These are phyloP conservation scores for Rhabdomys pumilio DNA, from an alignment of 2,797 vertebrate genomes.

Conservation along the genomic window DNA sequence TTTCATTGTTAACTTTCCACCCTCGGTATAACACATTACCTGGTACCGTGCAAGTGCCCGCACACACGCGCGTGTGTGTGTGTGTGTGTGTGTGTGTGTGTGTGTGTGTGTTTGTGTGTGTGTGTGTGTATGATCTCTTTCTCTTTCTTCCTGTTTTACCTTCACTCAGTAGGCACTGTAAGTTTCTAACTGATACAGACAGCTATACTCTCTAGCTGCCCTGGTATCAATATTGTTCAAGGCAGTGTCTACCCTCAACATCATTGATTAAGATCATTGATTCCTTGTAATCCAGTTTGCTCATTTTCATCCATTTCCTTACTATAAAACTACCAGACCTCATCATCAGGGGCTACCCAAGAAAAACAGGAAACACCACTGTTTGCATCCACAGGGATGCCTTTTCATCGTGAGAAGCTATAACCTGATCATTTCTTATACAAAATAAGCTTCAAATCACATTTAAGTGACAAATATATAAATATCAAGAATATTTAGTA, in stretches of 20 bases:
- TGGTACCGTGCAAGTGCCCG: too few species aligned
- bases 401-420: conserved; percentile 42
- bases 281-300: neutral
- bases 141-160: neutral
- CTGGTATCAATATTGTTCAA: neutral
- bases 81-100: too few species aligned
- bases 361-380: neutral
- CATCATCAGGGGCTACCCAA: neutral
- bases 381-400: neutral
- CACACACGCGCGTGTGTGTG: too few species aligned
- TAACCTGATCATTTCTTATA: neutral
- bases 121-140: neutral
- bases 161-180: neutral
- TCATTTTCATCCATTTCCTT: neutral
- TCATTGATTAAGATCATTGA: neutral
- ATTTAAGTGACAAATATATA: neutral
- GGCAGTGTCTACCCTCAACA: neutral
- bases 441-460: conserved; percentile 20
- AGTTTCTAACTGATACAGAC: neutral
- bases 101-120: too few species aligned
- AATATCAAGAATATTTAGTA: neutral
- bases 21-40: neutral
- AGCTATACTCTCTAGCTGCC: neutral
- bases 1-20: neutral
- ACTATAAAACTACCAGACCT: neutral